These are phyloP conservation scores for Teleogryllus occipitalis DNA, from an alignment of 1,140 invertebrate genomes.

Conservation along the genomic window DNA sequence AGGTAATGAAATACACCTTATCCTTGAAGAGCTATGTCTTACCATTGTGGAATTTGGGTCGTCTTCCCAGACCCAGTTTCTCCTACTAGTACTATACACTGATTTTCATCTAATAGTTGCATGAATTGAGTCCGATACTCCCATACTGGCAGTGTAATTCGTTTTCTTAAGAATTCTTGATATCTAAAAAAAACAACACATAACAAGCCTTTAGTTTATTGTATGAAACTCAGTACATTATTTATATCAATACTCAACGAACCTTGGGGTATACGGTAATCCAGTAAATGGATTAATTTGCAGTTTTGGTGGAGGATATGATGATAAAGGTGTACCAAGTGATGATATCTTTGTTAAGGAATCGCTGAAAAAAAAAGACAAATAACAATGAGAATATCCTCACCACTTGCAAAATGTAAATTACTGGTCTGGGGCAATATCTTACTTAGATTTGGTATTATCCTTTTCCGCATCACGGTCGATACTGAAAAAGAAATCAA, in stretches of 20 bases:
- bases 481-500: conserved; percentile 22
- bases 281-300: conserved; percentile 63
- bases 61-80: conserved; percentile 98
- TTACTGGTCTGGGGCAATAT: conserved; percentile 31
- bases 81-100: conserved; percentile 89
- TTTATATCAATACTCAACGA: not conserved
- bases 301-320: conserved; percentile 41
- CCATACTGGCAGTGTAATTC: conserved; percentile 91
- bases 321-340: conserved; percentile 30
- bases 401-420: not conserved
- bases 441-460: conserved; percentile 25
- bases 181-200: conserved; percentile 42
- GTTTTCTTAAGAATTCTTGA: conserved; percentile 76
- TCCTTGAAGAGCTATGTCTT: conserved; percentile 10
- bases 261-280: conserved; percentile 61
- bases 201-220: not conserved
- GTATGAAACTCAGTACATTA: too few relatives aligned
- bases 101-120: conserved; percentile 79
- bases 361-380: conserved; percentile 18
- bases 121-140: conserved; percentile 96
- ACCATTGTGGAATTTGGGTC: conserved; percentile 82
- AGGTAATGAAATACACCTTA: too few relatives aligned
- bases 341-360: conserved; percentile 25
- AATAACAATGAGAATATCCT: conserved; percentile 2
- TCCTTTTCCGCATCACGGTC: conserved; percentile 8